Base-by-base conservation (phyloP, 2,113 vertebrate species). In the Chaetorhynchus papuensis region DNA sequence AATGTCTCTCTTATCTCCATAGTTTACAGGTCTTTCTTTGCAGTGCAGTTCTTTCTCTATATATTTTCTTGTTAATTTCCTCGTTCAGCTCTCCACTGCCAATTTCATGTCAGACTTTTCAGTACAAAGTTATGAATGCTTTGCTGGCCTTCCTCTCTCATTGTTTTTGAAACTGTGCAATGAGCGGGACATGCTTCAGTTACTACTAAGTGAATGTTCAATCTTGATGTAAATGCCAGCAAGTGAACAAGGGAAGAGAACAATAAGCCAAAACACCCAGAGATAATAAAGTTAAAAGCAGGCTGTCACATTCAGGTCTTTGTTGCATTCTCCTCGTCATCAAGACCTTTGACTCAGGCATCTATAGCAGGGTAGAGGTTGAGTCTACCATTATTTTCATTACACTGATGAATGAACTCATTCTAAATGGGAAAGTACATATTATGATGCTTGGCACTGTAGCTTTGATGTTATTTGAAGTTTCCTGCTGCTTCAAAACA, bases 341-440 rank as follows among this genome's bases (percentile, higher is more conserved):
- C 18, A 72, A 87, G 57, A 94, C 76, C 83, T 97, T 91, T 94
- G 77, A 81, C 63, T 90, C 39, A 92, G 66, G 54, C 33, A 77
- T 84, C 63, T 95, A 82, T 61, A 93, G 49, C 69, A 84, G 47
- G 13, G 18, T 44, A 53, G 84, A 30, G 31, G 56, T 91, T 3
- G 2, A 95, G 88, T 50, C 42, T 79, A 63, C 72, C 49, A 71
- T 90, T 86, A 64, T 59, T 94, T 66, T 77, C 28, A 63, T 42
- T 52, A 54, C 72, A 83, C 21, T 76, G 54, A 88, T 12, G 37
- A 79, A 83, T 85, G 28, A 84, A 92, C 66, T 89, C 70, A 74
- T 92, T 94, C 82, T 83, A 83, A 49, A 82, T 39, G n/a, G 33
- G 9, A 94, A 90, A 95, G 74, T 80, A 94, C 97, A 93, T 86